phyloP scores from a whole-genome alignment of 2,113 vertebrate species.

The Leptodactylus fuscus region DNA sequence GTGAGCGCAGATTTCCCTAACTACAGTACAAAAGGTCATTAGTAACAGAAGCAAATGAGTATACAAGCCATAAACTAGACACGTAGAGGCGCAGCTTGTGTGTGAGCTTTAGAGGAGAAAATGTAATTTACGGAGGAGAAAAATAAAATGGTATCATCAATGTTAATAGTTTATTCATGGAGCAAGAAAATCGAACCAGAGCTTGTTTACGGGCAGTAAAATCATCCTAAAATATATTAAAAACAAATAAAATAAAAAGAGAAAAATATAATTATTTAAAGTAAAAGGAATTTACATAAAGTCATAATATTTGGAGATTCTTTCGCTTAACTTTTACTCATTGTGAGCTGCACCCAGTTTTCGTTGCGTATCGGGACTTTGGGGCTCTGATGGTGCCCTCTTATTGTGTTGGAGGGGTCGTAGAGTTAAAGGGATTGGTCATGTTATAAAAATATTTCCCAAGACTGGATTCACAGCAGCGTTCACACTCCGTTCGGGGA shows the following conservation, averaged over 20 bases:
- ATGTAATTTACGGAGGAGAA: not conserved
- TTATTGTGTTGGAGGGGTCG: no score
- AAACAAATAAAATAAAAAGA: not conserved
- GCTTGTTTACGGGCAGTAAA: not conserved
- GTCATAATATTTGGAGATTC: not conserved
- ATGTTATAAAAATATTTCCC: no score
- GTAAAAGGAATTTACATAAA: not conserved
- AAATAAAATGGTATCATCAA: not conserved
- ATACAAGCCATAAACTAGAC: not conserved
- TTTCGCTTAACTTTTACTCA: not conserved
- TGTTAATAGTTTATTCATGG: not conserved
- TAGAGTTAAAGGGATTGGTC: no score
- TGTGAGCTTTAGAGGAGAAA: not conserved
- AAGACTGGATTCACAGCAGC: no score
- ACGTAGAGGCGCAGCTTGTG: not conserved
- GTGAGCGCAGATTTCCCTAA: not conserved
- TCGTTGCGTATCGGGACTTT: no score
- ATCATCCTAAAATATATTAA: not conserved
- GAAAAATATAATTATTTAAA: not conserved
- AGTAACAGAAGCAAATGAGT: not conserved
- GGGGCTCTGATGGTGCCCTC: no score
- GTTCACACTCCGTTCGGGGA: no score
- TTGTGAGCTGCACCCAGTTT: no score
- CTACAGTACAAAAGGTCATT: slow-evolving; percentile 20
- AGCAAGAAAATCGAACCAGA: not conserved